A percentile compares a stretch with the other conserved stretches of the same genome.
Conservation (phyloP, 2,797 vertebrate species). For the Salarias fasciatus region DNA sequence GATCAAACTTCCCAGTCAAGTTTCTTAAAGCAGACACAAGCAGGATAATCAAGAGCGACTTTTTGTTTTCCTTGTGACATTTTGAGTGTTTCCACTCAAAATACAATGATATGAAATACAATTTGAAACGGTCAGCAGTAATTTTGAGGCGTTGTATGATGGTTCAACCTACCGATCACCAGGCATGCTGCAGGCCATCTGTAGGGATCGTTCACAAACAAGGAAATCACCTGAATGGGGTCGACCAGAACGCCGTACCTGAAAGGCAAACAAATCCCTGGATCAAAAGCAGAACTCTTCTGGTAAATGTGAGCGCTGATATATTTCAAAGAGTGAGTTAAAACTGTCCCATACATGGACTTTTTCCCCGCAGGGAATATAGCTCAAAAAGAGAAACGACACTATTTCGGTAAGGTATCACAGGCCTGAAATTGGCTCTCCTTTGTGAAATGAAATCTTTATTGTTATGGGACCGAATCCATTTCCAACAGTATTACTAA, state of each 20-base stretch:
- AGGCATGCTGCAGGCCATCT: constrained; percentile 91
- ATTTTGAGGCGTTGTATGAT: neutral
- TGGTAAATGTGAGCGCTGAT: too few species aligned
- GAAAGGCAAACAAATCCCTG: neutral
- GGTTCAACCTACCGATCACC: constrained; percentile 85
- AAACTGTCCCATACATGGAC: too few species aligned
- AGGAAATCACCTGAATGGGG: constrained; percentile 90
- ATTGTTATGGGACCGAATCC: too few species aligned
- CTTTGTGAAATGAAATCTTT: too few species aligned
- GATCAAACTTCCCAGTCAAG: neutral
- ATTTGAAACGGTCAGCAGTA: too few species aligned
- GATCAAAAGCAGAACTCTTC: neutral
- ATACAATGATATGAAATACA: neutral
- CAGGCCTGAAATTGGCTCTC: too few species aligned
- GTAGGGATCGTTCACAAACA: constrained; percentile 92
- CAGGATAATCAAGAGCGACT: too few species aligned
- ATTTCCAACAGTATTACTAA: too few species aligned
- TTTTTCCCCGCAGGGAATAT: neutral
- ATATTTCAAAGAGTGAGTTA: neutral
- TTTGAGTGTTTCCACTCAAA: neutral
- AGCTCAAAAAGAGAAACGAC: too few species aligned
- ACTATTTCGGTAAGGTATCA: too few species aligned
- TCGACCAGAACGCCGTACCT: constrained; percentile 93
- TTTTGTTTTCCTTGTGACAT: too few species aligned
- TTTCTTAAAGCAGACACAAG: too few species aligned